These are phyloP conservation scores for Bradynema listronoti DNA, from an alignment of 1,140 invertebrate species.

Conservation along the genomic window DNA sequence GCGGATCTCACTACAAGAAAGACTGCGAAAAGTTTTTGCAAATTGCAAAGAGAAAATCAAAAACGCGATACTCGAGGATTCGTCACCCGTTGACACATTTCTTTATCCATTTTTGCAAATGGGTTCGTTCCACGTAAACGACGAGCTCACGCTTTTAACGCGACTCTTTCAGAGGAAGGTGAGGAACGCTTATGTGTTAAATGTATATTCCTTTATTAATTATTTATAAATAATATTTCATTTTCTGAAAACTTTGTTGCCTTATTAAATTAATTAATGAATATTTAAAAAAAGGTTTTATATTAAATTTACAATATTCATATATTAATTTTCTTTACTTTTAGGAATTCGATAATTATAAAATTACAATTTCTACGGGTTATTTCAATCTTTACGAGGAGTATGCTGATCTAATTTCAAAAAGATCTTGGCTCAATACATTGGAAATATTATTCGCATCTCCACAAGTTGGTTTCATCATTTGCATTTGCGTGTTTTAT, in stretches of 20 bases:
- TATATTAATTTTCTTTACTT: slow-evolving; percentile 16
- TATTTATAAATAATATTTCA: too few species aligned
- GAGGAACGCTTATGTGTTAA: too few species aligned
- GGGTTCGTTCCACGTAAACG: slow-evolving; percentile 75
- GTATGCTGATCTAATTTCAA: slow-evolving; percentile 74
- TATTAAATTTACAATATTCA: too few species aligned
- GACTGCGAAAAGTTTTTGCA: slow-evolving; percentile 10
- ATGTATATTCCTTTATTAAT: too few species aligned
- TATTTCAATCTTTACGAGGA: slow-evolving; percentile 91
- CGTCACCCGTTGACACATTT: slow-evolving; percentile 69
- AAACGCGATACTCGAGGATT: background rate
- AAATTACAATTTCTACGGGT: slow-evolving; percentile 77
- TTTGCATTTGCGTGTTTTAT: slow-evolving; percentile 18
- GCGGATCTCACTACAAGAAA: slow-evolving; percentile 13
- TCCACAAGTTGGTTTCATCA: slow-evolving; percentile 68
- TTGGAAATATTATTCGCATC: slow-evolving; percentile 86
- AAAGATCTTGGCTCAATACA: slow-evolving; percentile 64
- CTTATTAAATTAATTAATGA: too few species aligned
- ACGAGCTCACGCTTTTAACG: slow-evolving; percentile 74
- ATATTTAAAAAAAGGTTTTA: too few species aligned
- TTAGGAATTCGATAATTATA: slow-evolving; percentile 46
- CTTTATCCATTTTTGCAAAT: slow-evolving; percentile 89
- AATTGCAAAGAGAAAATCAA: background rate
- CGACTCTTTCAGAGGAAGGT: too few species aligned
- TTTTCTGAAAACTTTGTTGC: too few species aligned